A percentile compares a stretch with the other conserved stretches of the same genome.
phyloP scores from a whole-genome alignment of 2,113 vertebrate genomes.

The Aspiorhynchus laticeps region DNA sequence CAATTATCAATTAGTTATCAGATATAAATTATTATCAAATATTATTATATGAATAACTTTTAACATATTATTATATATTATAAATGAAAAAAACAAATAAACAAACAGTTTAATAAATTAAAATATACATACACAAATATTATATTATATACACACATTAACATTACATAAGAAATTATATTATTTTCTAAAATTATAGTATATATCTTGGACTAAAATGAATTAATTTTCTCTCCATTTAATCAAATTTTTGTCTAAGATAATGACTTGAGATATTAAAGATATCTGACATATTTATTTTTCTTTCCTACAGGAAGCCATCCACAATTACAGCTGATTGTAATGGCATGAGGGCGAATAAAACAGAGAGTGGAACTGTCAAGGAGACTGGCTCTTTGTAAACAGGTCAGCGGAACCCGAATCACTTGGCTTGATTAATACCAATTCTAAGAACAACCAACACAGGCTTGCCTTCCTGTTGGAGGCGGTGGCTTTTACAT shows the following conservation, averaged over 20 bases:
- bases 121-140: too few relatives aligned
- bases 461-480: conserved; percentile 29
- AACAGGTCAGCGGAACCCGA: conserved; percentile 48
- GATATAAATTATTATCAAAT: not conserved
- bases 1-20: not conserved
- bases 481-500: conserved; percentile 44
- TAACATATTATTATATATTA: too few relatives aligned
- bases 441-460: conserved; percentile 43
- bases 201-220: too few relatives aligned
- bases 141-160: too few relatives aligned
- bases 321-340: conserved; percentile 67
- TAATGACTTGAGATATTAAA: not conserved
- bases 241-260: not conserved
- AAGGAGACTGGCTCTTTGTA: conserved; percentile 47
- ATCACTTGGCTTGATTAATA: conserved; percentile 36
- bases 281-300: not conserved
- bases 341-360: conserved; percentile 57
- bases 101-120: too few relatives aligned
- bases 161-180: too few relatives aligned
- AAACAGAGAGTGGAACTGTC: conserved; percentile 55
- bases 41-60: not conserved
- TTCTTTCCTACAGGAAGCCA: not conserved
- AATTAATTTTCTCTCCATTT: not conserved
- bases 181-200: too few relatives aligned
- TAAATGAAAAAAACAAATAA: too few relatives aligned